Evolutionary conservation across 2,888 invertebrate genomes (phyloP), one percentile per base, ranked within the genome.

Genomic region (Synanthedon andrenaeformis): DNA sequence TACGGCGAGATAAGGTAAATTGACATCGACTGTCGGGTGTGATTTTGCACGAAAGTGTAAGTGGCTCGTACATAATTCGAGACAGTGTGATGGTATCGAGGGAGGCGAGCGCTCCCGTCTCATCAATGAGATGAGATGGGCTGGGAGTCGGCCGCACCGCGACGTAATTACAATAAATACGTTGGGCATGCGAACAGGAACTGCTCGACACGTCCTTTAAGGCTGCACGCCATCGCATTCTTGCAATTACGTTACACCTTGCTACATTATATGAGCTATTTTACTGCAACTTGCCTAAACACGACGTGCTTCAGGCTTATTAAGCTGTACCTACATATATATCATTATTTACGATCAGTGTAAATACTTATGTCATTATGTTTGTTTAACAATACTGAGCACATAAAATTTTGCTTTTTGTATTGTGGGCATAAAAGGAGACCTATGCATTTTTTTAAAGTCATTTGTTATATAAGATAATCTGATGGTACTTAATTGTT

Each of bases 81-180:
- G 65, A 62, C 58, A 59, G 61, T 59, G 62, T 61, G 71, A 76
- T 72, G 64, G 64, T 73, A 76, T 74, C 73, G 61, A 56, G 57
- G 57, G 61, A 57, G 59, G 63, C 63, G 62, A 59, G 63, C 63
- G 62, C 70, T 66, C 66, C 69, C 69, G 74, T 69, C 67, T 66
- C 69, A 69, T 73, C 72, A 10, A 23, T 17, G 23, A 13, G 23
- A 23, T 23, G 51, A 19, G 28, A 53, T 56, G 45, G 50, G 53
- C 52, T 64, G 71, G 72, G 72, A 69, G 68, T 35, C 35, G 10
- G 23, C 23, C 23, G 71, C 64, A 67, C 74, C 70, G 65, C 62
- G 69, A 70, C 69, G 75, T 83, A 82, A 84, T 84, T 84, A 82
- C 76, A 78, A 81, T 83, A 83, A 82, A 78, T 77, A 78, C 74